These are phyloP conservation scores for Pocillopora meandrina DNA, from an alignment of 92 coral and sea anemone genomes.

Conservation along the genomic window DNA sequence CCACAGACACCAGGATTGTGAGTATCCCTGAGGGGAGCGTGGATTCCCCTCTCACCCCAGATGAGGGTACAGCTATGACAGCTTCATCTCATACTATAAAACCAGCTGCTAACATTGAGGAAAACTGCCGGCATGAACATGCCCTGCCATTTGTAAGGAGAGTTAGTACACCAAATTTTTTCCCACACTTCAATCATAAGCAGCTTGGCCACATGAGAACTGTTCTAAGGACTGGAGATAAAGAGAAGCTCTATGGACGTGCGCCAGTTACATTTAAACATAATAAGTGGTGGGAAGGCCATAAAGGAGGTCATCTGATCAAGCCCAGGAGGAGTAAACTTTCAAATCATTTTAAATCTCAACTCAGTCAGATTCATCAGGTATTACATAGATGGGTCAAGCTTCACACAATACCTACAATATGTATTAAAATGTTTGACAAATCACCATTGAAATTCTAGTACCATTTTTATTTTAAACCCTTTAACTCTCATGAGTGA, in stretches of 20 bases:
- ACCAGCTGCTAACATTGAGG: slow-evolving; percentile 40
- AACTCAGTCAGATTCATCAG: slow-evolving; percentile 84
- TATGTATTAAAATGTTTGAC: no score
- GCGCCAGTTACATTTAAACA: slow-evolving; percentile 87
- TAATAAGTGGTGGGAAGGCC: slow-evolving; percentile 93
- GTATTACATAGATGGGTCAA: slow-evolving; percentile 29
- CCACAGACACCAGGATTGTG: not conserved
- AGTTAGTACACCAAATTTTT: slow-evolving; percentile 83
- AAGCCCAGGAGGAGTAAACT: slow-evolving; percentile 78
- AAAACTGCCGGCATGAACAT: slow-evolving; percentile 69
- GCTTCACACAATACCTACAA: no score
- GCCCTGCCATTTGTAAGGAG: slow-evolving; percentile 70
- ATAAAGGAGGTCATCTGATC: slow-evolving; percentile 61
- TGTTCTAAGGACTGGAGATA: slow-evolving; percentile 54
- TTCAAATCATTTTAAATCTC: slow-evolving; percentile 83
- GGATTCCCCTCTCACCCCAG: not conserved
- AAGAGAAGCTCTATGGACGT: slow-evolving; percentile 52
- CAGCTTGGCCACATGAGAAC: slow-evolving; percentile 79
- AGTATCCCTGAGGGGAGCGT: not conserved
- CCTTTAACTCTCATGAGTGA: no score
- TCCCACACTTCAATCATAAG: slow-evolving; percentile 40
- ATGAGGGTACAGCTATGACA: not conserved
- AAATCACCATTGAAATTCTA: no score
- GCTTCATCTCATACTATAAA: slow-evolving; percentile 36
- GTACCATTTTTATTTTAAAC: no score